Evolutionary conservation across 64 coral and sea anemone genomes (phyloP).

Genomic region (Pachyseris speciosa): DNA sequence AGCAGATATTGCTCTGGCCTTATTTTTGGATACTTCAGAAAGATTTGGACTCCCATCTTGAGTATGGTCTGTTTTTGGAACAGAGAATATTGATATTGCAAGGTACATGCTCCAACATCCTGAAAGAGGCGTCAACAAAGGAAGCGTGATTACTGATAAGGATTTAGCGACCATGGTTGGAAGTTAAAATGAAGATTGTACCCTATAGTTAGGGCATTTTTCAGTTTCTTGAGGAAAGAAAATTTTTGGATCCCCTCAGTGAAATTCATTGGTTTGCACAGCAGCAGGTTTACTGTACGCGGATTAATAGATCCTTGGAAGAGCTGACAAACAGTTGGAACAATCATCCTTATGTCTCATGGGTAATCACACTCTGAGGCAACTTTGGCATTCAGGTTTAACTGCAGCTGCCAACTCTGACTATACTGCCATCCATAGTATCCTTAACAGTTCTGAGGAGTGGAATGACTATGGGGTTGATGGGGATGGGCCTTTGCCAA

Average conservation of each 20-base stretch:
- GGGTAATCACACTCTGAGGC: constrained; percentile 53
- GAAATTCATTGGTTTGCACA: constrained; percentile 41
- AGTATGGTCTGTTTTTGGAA: constrained; percentile 76
- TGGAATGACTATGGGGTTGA: constrained; percentile 61
- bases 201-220: constrained; percentile 35
- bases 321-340: constrained; percentile 68
- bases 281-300: constrained; percentile 59
- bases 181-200: constrained; percentile 67
- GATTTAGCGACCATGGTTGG: constrained; percentile 56
- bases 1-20: constrained; percentile 47
- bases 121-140: constrained; percentile 37
- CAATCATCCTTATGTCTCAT: constrained; percentile 66
- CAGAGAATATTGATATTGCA: constrained; percentile 55
- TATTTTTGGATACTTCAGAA: constrained; percentile 55
- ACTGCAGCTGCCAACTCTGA: constrained; percentile 67
- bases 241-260: constrained; percentile 61
- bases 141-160: no score
- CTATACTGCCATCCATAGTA: constrained; percentile 44
- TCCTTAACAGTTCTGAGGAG: constrained; percentile 38
- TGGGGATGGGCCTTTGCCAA: constrained; percentile 33
- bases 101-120: constrained; percentile 42
- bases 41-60: constrained; percentile 69
- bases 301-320: constrained; percentile 61
- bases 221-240: constrained; percentile 51
- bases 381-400: constrained; percentile 70